phyloP scores from a whole-genome alignment of 2,797 vertebrate genomes.

The Eupleurogrammus muticus region DNA sequence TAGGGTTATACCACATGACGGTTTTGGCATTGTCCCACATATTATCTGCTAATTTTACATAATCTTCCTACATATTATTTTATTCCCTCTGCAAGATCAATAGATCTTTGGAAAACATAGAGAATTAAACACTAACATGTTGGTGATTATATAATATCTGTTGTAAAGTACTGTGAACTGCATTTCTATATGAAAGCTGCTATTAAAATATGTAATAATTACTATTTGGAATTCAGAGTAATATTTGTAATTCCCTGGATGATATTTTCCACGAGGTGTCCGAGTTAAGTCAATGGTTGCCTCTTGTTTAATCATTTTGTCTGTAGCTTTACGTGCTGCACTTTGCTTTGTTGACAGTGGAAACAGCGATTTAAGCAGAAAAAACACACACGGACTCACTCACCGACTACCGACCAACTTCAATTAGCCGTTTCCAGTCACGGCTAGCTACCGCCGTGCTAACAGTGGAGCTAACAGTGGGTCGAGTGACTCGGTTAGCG shows the following conservation, averaged over 20 bases:
- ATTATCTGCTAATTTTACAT: too few species aligned
- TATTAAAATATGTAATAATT: too few species aligned
- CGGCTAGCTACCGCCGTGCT: constrained; percentile 36
- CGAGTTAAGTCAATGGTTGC: background rate
- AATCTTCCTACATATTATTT: too few species aligned
- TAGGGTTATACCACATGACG: too few species aligned
- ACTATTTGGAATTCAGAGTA: background rate
- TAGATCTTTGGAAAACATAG: too few species aligned
- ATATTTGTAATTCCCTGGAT: background rate
- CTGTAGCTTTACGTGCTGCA: too few species aligned
- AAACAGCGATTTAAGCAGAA: background rate
- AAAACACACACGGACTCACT: background rate
- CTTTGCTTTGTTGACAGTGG: constrained; percentile 1
- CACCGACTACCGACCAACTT: constrained; percentile 10
- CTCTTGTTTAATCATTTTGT: background rate
- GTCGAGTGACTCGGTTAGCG: background rate
- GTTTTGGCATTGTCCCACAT: too few species aligned
- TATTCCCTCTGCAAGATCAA: too few species aligned
- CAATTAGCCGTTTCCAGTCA: constrained; percentile 34
- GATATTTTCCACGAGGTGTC: background rate
- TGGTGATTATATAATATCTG: too few species aligned
- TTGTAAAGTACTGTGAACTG: too few species aligned
- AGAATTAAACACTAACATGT: too few species aligned
- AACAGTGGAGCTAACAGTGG: background rate
- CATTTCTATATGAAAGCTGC: too few species aligned